Evolutionary conservation across 2,113 vertebrate genomes (phyloP).

Genomic region (Silurus asotus): DNA sequence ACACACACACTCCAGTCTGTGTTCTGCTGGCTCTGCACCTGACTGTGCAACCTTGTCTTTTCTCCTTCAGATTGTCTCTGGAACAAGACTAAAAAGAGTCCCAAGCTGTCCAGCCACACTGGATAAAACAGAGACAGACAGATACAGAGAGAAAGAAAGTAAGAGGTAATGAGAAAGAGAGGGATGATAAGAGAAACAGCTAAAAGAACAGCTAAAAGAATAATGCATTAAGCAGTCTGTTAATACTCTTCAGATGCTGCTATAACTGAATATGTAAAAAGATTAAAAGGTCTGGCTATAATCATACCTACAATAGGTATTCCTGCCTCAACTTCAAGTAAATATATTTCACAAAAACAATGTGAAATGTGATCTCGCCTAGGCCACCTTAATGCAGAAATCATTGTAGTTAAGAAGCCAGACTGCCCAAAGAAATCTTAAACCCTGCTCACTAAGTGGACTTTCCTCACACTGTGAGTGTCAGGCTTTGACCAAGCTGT

Average conservation of each 20-base stretch:
- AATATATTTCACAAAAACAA: too few species aligned
- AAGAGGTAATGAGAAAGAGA: neutral
- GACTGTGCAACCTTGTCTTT: constrained; percentile 35
- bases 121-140: neutral
- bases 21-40: constrained; percentile 42
- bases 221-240: neutral
- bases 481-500: neutral
- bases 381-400: too few species aligned
- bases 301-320: too few species aligned
- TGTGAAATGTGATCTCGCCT: too few species aligned
- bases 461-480: neutral
- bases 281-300: too few species aligned
- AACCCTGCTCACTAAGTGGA: neutral
- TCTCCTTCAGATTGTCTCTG: constrained; percentile 38
- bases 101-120: constrained; percentile 3
- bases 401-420: too few species aligned
- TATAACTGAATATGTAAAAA: neutral
- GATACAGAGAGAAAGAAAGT: neutral
- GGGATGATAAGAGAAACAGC: neutral
- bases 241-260: neutral
- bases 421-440: neutral
- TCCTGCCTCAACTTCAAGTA: too few species aligned
- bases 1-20: neutral
- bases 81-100: neutral
- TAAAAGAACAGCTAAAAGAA: too few species aligned